Base-by-base conservation (phyloP, 2,888 invertebrate genomes). In the Erebia palarica region DNA sequence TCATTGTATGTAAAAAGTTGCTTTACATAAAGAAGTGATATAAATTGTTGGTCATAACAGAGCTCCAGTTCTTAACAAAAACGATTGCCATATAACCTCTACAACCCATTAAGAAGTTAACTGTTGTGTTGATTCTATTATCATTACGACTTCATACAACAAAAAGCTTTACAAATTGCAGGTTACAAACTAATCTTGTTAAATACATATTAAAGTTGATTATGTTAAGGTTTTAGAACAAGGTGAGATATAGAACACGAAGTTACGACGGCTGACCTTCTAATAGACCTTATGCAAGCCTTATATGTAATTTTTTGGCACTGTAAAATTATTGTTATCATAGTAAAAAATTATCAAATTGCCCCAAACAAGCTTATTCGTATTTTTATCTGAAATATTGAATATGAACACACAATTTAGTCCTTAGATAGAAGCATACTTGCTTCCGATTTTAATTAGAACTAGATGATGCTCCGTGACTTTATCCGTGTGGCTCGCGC, bases 151-250 rank as follows among this genome's bases (percentile, higher is more conserved):
- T 11, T 42, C 42, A 68, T 13, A 44, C 21, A 66, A 59, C 49
- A 64, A 9, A 70, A 61, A 58, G 57, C 51, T 55, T 42, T 63
- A 36, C 36, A 59, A 69, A 68, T 70, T 68, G 70, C 65, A 64
- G 51, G 66, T 57, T 61, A 72, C 67, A 69, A 65, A 60, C 21
- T 65, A 69, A 69, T 73, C 65, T 66, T 42, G 49, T 71, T 71
- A 73, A 75, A 65, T 71, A 71, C 69, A 73, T 71, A 73, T 75
- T 75, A 49, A 70, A 72, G 60, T 59, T 58, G 27, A 64, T 71
- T 71, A 66, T 67, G 73, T 73, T 73, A 73, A 60, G 76, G 74
- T 74, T 76, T 65, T 70, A 70, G 75, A 72, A 71, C 76, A 72
- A 74, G 74, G 75, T 75, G 73, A 76, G 70, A 76, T 69, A 71